These are phyloP conservation scores for Caenorhabditis remanei DNA, from an alignment of 1,140 invertebrate species.

Conservation along the genomic window DNA sequence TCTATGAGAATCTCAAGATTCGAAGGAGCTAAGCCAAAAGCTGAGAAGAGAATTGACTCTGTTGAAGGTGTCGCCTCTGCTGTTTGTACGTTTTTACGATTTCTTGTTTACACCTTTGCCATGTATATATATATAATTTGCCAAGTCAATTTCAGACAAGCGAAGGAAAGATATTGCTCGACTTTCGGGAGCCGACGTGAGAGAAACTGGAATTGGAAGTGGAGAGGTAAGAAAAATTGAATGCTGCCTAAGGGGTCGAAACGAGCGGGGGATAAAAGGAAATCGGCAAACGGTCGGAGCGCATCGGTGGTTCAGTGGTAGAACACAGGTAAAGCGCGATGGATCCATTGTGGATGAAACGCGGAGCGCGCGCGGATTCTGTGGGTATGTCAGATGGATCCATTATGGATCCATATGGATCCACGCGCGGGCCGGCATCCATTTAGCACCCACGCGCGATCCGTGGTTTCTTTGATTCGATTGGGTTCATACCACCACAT, in stretches of 20 bases:
- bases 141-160: slow-evolving; percentile 67
- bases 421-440: no score
- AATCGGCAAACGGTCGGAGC: not conserved
- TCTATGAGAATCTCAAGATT: slow-evolving; percentile 73
- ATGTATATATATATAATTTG: slow-evolving; percentile 6
- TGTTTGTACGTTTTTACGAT: slow-evolving; percentile 71
- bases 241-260: slow-evolving; percentile 12
- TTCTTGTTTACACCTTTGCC: slow-evolving; percentile 13
- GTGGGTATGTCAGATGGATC: no score
- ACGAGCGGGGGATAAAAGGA: not conserved
- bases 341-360: no score
- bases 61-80: slow-evolving; percentile 75
- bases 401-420: no score
- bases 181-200: slow-evolving; percentile 75
- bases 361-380: no score
- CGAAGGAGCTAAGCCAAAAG: slow-evolving; percentile 60
- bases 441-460: no score
- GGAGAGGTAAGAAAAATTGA: slow-evolving; percentile 67
- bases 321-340: no score
- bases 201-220: slow-evolving; percentile 77
- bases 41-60: slow-evolving; percentile 71
- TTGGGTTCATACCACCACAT: no score
- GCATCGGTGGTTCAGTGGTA: slow-evolving; percentile 59
- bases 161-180: slow-evolving; percentile 77
- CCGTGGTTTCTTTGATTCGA: no score